A percentile compares a stretch with the other conserved stretches of the same genome.
These are phyloP conservation scores for Clusia tigrina DNA, from an alignment of 2,888 invertebrate genomes.

Conservation along the genomic window DNA sequence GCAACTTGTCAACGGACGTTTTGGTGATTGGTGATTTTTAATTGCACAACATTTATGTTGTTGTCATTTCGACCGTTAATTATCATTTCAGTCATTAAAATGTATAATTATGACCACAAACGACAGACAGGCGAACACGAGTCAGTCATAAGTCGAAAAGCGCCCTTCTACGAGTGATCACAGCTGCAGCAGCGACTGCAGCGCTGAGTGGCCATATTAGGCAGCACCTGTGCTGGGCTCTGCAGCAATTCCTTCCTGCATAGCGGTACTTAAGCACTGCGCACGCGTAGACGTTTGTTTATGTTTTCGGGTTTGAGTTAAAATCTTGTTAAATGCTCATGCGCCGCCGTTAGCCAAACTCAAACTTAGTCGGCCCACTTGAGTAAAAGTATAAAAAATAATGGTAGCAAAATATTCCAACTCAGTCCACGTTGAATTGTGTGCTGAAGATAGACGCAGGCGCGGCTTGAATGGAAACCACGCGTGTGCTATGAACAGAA, in stretches of 20 bases:
- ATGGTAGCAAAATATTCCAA: conserved; percentile 29
- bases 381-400: conserved; percentile 35
- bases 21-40: not conserved
- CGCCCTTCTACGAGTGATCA: not conserved
- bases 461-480: conserved; percentile 1
- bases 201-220: not conserved
- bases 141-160: not conserved
- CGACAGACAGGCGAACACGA: not conserved
- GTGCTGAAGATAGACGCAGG: conserved; percentile 27
- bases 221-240: not conserved
- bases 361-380: not conserved
- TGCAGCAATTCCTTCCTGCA: no score
- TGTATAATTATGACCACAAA: not conserved
- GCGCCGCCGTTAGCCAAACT: not conserved
- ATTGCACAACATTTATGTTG: not conserved
- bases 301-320: not conserved
- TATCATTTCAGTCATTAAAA: not conserved
- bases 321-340: not conserved
- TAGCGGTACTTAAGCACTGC: not conserved
- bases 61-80: not conserved
- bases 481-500: no score
- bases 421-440: conserved; percentile 35
- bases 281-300: not conserved
- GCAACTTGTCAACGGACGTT: no score
- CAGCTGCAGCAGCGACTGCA: not conserved